Base-by-base conservation (phyloP, 2,113 vertebrate species). In the Mormyrus lacerda region DNA sequence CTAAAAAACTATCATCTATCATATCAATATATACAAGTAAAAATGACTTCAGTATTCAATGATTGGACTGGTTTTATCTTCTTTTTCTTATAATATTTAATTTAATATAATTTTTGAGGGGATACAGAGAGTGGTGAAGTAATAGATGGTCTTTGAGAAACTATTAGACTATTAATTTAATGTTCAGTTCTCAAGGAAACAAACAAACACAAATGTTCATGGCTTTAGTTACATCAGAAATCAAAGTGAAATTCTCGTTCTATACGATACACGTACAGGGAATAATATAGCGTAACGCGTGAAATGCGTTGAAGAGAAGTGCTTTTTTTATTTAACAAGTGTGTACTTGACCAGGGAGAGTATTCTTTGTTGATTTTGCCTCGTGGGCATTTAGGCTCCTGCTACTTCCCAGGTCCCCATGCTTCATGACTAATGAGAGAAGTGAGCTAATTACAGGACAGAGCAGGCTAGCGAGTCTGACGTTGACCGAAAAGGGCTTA, bases 401-500 rank as follows among this genome's bases (percentile, higher is more conserved):
- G 73, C 15, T 10, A 8, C 50, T 44, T 39, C 48, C 8, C n/a
- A 7, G 45, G 55, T 58, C 19, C 85, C 31, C 69, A 51, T 88
- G 13, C 89, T 87, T 88, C 85, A 87, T 89, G 45, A 91, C 79
- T 87, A 92, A 91, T 90, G 48, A 31, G 90, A 87, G 90, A 90
- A 91, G 90, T 45, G 47, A 91, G 89, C 44, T 92, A 91, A 92
- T 93, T 92, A 91, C 89, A 92, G 93, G 91, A 89, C 90, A 90
- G 88, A 89, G 89, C 47, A 42, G 76, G 69, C 19, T 55, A 50
- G 69, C 58, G n/a, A 87, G 85, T 87, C 42, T 27, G 79, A 90
- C 50, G 21, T 73, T 27, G 65, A 89, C 83, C 92, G 85, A 27
- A 91, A 88, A 91, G 61, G 48, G 88, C 89, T 92, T 89, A 91